Evolutionary conservation across 2,113 vertebrate species (phyloP).

Genomic region (Manacus vitellinus): DNA sequence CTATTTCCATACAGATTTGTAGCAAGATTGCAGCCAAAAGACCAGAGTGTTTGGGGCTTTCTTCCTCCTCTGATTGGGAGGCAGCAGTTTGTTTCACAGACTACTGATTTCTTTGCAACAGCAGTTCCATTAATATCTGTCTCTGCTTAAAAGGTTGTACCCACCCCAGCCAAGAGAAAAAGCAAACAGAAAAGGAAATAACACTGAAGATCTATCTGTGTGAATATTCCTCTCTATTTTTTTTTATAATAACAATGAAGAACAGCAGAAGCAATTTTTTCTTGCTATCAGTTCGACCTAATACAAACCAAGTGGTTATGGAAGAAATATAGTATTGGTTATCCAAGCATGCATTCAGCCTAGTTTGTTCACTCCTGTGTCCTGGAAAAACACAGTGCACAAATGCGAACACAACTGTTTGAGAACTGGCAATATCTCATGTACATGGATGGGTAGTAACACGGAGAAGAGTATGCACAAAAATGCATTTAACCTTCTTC

Average conservation of each 20-base stretch:
- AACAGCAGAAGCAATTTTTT: neutral
- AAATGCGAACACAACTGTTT: neutral
- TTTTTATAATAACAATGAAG: neutral
- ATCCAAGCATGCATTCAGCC: neutral
- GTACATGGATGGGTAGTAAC: neutral
- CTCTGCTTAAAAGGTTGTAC: neutral
- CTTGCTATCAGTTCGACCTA: neutral
- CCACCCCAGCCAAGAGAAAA: neutral
- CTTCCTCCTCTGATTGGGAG: neutral
- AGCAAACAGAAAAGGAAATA: constrained; percentile 10
- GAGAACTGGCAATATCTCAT: neutral
- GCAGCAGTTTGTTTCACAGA: constrained; percentile 14
- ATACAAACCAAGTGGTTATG: constrained; percentile 10
- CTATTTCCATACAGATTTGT: neutral
- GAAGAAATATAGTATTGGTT: constrained; percentile 9
- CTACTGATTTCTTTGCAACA: constrained; percentile 33
- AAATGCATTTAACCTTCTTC: neutral
- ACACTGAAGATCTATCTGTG: neutral
- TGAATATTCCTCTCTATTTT: neutral
- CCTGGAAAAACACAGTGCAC: neutral
- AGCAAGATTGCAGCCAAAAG: neutral
- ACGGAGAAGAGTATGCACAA: neutral
- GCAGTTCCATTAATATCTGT: constrained; percentile 36
- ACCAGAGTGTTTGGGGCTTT: neutral
- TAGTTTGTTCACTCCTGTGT: neutral